phyloP scores from a whole-genome alignment of 1,140 invertebrate genomes.

The Lineus longissimus region DNA sequence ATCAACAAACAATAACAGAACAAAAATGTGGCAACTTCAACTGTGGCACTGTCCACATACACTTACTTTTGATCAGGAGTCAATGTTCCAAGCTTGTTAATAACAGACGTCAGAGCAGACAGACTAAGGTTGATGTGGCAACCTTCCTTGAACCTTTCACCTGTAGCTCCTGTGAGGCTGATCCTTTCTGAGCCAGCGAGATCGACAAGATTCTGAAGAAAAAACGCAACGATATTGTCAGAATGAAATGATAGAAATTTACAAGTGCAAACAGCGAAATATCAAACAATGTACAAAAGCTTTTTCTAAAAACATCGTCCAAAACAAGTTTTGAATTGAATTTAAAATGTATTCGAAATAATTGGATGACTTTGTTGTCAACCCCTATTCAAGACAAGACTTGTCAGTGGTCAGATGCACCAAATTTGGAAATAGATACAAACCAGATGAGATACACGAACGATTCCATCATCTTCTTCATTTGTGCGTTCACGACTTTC shows the following conservation, averaged over 20 bases:
- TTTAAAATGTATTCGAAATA: too few species aligned
- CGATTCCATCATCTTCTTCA: constrained; percentile 30
- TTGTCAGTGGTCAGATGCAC: too few species aligned
- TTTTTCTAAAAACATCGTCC: background rate
- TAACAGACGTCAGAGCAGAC: constrained; percentile 59
- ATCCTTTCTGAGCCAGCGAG: constrained; percentile 63
- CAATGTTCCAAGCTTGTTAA: constrained; percentile 59
- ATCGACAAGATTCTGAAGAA: constrained; percentile 62
- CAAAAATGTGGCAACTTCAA: too few species aligned
- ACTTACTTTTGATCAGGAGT: background rate
- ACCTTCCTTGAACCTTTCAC: constrained; percentile 62
- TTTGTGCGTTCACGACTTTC: constrained; percentile 35
- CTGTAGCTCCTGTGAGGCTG: constrained; percentile 57
- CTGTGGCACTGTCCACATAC: background rate
- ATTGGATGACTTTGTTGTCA: too few species aligned
- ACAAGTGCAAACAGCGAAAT: too few species aligned
- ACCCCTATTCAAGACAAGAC: too few species aligned
- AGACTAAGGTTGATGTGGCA: constrained; percentile 64
- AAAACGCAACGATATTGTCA: background rate
- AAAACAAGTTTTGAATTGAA: background rate
- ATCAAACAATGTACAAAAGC: background rate
- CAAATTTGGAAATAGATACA: constrained; percentile 12
- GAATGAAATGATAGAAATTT: background rate
- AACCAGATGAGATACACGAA: constrained; percentile 47
- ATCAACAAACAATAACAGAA: too few species aligned